These are phyloP conservation scores for Cyclina sinensis DNA, from an alignment of 1,140 invertebrate genomes.

Conservation along the genomic window DNA sequence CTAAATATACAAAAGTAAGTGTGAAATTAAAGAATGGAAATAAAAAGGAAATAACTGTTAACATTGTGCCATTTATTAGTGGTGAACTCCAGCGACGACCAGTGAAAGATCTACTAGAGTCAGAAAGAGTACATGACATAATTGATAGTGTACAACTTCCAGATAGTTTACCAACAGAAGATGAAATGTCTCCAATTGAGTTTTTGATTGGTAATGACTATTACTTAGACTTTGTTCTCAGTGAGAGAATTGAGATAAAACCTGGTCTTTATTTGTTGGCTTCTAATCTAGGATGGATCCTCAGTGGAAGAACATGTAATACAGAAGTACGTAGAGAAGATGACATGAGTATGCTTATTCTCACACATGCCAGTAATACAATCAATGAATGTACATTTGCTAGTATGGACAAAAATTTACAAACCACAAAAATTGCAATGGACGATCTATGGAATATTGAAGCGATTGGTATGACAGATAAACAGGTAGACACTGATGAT, in stretches of 20 bases:
- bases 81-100: too few relatives aligned
- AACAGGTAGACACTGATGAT: too few relatives aligned
- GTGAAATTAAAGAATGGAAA: constrained; percentile 7
- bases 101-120: not conserved
- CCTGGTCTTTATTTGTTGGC: constrained; percentile 28
- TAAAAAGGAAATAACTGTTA: not conserved
- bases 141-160: not conserved
- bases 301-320: not conserved
- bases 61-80: constrained; percentile 15
- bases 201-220: constrained; percentile 24
- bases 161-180: not conserved
- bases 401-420: not conserved
- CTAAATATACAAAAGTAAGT: not conserved
- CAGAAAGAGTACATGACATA: not conserved
- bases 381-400: not conserved
- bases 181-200: not conserved
- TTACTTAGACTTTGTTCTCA: not conserved
- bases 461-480: constrained; percentile 6
- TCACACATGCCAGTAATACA: constrained; percentile 14
- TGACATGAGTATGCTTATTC: constrained; percentile 24
- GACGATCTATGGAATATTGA: constrained; percentile 45
- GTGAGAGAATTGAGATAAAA: not conserved
- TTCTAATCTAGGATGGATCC: too few relatives aligned
- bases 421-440: not conserved
- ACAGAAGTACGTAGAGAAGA: not conserved